Conservation (phyloP, 2,888 invertebrate genomes). For the Mythimna lalbum region DNA sequence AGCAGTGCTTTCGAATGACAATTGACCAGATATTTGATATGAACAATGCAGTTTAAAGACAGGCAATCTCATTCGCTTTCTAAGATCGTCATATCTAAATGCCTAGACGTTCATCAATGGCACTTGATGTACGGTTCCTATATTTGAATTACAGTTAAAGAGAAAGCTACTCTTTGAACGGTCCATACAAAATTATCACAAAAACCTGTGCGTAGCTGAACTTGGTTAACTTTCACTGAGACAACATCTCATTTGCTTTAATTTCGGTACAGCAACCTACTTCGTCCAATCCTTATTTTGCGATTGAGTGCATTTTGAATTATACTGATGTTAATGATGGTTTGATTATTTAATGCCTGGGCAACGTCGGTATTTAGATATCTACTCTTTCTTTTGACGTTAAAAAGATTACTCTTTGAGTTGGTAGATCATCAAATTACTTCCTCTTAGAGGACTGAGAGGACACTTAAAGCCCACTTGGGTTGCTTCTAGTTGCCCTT, state of each 20-base stretch:
- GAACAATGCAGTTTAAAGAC: slow-evolving; percentile 4
- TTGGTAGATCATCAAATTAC: too few species aligned
- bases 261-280: slow-evolving; percentile 21
- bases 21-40: slow-evolving; percentile 7
- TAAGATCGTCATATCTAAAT: slow-evolving; percentile 12
- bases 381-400: too few species aligned
- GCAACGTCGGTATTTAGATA: not conserved
- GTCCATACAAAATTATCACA: slow-evolving; percentile 47
- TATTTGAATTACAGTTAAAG: slow-evolving; percentile 47
- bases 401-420: too few species aligned
- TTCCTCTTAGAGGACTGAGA: too few species aligned
- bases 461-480: too few species aligned
- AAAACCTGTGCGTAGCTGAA: slow-evolving; percentile 33
- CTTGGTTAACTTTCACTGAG: slow-evolving; percentile 56
- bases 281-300: slow-evolving; percentile 27
- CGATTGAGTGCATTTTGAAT: slow-evolving; percentile 21
- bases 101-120: slow-evolving; percentile 32
- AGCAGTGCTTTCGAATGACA: slow-evolving; percentile 16
- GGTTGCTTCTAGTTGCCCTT: too few species aligned
- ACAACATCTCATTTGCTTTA: slow-evolving; percentile 41
- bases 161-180: slow-evolving; percentile 49
- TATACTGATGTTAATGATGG: not conserved
- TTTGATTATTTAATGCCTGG: slow-evolving; percentile 7
- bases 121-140: slow-evolving; percentile 23
- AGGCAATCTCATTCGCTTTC: slow-evolving; percentile 28